Conservation (phyloP, 64 coral and sea anemone species). For the Actinia equina region DNA sequence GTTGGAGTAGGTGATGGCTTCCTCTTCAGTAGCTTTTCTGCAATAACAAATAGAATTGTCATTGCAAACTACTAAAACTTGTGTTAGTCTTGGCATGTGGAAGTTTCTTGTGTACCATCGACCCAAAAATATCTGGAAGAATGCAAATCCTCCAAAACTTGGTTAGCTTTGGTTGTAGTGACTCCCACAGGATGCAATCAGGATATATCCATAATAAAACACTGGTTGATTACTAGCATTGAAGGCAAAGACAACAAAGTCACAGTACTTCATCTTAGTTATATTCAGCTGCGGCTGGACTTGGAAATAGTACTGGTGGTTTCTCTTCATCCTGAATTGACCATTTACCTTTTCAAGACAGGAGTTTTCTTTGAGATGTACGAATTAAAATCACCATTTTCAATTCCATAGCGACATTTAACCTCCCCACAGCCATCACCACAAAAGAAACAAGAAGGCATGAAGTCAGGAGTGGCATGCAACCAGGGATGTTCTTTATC, state of each 20-base stretch:
- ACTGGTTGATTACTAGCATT: slow-evolving; percentile 11
- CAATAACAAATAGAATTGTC: slow-evolving; percentile 15
- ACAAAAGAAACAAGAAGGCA: slow-evolving; percentile 29
- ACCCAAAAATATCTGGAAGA: slow-evolving; percentile 38
- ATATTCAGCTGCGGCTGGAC: slow-evolving; percentile 33
- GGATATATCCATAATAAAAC: slow-evolving; percentile 21
- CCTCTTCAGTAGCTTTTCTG: slow-evolving; percentile 10
- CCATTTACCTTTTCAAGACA: slow-evolving; percentile 49
- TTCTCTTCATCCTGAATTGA: neutral
- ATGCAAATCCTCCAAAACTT: slow-evolving; percentile 54
- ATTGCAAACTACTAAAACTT: neutral
- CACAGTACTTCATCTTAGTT: slow-evolving; percentile 24
- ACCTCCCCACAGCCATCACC: slow-evolving; percentile 68
- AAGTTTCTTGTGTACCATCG: slow-evolving; percentile 50
- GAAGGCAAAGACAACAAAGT: slow-evolving; percentile 32
- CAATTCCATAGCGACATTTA: slow-evolving; percentile 40
- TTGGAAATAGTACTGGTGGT: slow-evolving; percentile 33
- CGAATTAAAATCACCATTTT: slow-evolving; percentile 36
- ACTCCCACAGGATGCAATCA: slow-evolving; percentile 26
- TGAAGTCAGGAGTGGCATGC: slow-evolving; percentile 46
- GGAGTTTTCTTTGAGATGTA: slow-evolving; percentile 36
- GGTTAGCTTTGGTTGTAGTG: slow-evolving; percentile 26
- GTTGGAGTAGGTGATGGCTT: neutral
- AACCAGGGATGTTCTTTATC: slow-evolving; percentile 45
- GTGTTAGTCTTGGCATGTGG: neutral